Evolutionary conservation across 2,113 vertebrate species (phyloP).

Genomic region (Ahaetulla prasina): DNA sequence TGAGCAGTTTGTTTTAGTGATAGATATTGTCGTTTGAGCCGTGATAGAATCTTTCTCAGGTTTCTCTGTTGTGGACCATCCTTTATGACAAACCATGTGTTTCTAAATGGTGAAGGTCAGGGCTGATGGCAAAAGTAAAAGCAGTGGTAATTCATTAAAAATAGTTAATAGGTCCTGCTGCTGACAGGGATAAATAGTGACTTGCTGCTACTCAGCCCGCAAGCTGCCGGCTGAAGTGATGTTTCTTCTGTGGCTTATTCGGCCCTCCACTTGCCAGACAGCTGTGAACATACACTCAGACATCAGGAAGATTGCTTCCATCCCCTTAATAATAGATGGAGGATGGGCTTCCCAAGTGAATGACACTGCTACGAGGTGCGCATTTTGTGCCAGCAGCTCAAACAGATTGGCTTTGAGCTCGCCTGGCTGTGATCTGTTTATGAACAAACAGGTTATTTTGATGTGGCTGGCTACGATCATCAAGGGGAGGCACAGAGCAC

Average conservation of each 20-base stretch:
- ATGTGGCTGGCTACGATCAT: background rate
- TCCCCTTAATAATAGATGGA: conserved; percentile 39
- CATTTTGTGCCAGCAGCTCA: conserved; percentile 35
- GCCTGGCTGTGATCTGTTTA: conserved; percentile 13
- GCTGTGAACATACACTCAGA: conserved; percentile 45
- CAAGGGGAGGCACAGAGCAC: background rate
- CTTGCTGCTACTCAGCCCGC: conserved; percentile 57
- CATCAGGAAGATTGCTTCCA: conserved; percentile 46
- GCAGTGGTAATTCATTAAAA: conserved; percentile 80
- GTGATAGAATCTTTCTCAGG: conserved; percentile 75
- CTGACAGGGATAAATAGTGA: conserved; percentile 73
- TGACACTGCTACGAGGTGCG: conserved; percentile 35
- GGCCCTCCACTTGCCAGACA: conserved; percentile 36
- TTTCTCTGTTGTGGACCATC: conserved; percentile 71
- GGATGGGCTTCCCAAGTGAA: conserved; percentile 33
- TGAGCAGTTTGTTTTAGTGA: conserved; percentile 83
- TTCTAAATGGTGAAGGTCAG: conserved; percentile 80
- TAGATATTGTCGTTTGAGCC: conserved; percentile 77
- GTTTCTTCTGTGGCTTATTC: conserved; percentile 49
- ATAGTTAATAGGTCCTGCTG: conserved; percentile 73
- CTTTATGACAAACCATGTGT: conserved; percentile 77
- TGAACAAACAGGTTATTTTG: conserved; percentile 13
- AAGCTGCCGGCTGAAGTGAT: conserved; percentile 55
- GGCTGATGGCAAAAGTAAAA: conserved; percentile 80
- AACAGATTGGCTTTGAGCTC: conserved; percentile 19